Percentiles rank a stretch among this genome's conserved stretches.
These are phyloP conservation scores for Salticus scenicus DNA, from an alignment of 2,888 invertebrate species.

Conservation along the genomic window DNA sequence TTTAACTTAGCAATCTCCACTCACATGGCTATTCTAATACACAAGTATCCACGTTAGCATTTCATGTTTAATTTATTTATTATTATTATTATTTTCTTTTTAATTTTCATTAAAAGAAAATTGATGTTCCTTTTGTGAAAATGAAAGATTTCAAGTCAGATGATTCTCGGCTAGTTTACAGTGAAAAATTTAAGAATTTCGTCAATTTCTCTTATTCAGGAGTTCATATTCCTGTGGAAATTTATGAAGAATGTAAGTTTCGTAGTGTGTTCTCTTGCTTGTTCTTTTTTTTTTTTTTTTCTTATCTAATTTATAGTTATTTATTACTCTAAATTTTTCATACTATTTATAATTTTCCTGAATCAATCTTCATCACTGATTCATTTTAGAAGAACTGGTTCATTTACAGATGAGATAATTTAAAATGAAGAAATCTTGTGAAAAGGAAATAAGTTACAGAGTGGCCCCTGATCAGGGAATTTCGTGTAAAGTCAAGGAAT, in stretches of 20 bases:
- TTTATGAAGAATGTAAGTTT: constrained; percentile 77
- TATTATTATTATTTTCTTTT: background rate
- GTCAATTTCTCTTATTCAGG: constrained; percentile 75
- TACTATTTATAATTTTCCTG: too few species aligned
- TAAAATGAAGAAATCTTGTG: too few species aligned
- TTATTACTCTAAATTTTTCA: background rate
- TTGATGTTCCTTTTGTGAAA: constrained; percentile 73
- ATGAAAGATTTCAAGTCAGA: constrained; percentile 73
- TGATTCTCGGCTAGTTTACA: constrained; percentile 72
- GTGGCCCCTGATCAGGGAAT: too few species aligned
- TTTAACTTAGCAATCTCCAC: too few species aligned
- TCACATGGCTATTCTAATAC: too few species aligned
- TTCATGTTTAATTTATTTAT: background rate
- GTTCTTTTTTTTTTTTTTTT: background rate
- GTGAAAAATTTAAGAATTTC: constrained; percentile 74
- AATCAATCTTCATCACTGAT: too few species aligned
- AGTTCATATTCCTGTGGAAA: constrained; percentile 78
- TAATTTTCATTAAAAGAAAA: constrained; percentile 1
- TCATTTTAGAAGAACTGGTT: too few species aligned
- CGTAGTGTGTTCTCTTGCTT: too few species aligned
- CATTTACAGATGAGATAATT: too few species aligned
- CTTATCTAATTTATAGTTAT: background rate
- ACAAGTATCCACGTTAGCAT: too few species aligned
- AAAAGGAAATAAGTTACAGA: too few species aligned
- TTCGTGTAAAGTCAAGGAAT: too few species aligned